Evolutionary conservation across 2,888 invertebrate species (phyloP), one percentile per base, ranked within the genome.

Genomic region (Amphipyra tragopoginis): DNA sequence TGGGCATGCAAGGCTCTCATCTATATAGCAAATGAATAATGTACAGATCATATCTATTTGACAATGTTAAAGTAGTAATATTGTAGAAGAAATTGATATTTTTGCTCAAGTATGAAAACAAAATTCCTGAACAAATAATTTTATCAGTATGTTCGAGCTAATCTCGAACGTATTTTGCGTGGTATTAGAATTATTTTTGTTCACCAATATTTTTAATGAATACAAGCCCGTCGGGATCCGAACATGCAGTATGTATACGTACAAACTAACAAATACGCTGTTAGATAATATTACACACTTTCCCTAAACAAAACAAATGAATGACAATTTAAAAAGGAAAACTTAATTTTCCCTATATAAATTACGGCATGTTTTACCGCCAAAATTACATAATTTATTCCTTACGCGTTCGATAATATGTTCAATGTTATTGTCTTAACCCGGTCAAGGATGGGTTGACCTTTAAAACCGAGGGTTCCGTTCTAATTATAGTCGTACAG

Each of bases 381-480:
- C 50, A 48, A 50, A 45, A 51, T 34, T 7, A 45, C 42, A 7
- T 56, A 42, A 64, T 59, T 60, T 53, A 14, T 74, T 72, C 55
- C 11, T 38, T 43, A 51, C 47, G 11, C 53, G 43, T 50, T 59
- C 59, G 40, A 54, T 50, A 53, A 51, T 36, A 10, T 6, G n/a
- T 40, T 47, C 70, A 58, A 42, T 55, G 63, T 52, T 48, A 40
- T 11, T 14, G 33, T 47, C 15, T 67, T 33, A 64, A 42, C 50
- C 21, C 38, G 65, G 72, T 60, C 72, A 72, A 65, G 72, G 72
- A 70, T 54, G 34, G 1, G 8, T 21, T 13, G 13, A 50, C 64
- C 59, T 74, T 21, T 15, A 49, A 60, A 66, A 47, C 21, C 47
- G 36, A 57, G 47, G 45, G 51, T 68, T 42, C 42, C 6, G 45